Evolutionary conservation across 1,140 invertebrate species (phyloP).

Genomic region (Gonioctena quinquepunctata): DNA sequence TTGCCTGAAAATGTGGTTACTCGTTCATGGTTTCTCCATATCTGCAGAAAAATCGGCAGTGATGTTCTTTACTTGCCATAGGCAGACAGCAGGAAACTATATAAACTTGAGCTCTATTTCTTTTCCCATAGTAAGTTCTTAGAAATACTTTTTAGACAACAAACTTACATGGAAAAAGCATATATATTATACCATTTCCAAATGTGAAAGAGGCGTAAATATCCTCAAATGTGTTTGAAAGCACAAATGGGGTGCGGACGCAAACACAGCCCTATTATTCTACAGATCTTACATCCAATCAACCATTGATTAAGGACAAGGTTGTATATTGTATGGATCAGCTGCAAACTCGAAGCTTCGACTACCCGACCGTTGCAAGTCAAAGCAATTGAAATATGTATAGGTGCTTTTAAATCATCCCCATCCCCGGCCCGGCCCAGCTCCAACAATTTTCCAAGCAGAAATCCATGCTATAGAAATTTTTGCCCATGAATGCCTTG

Average conservation of each 20-base stretch:
- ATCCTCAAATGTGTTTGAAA: not conserved
- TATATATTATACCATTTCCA: not conserved
- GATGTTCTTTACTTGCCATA: no score
- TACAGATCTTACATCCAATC: not conserved
- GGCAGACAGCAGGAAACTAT: no score
- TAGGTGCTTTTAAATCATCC: no score
- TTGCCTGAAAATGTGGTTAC: not conserved
- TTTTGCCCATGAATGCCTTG: no score
- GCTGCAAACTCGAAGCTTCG: not conserved
- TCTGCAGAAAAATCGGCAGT: not conserved
- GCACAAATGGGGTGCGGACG: not conserved
- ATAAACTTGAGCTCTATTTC: no score
- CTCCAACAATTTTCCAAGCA: no score
- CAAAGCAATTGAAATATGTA: no score
- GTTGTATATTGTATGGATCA: not conserved
- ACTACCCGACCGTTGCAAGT: no score
- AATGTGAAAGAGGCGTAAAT: not conserved
- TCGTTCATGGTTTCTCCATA: not conserved
- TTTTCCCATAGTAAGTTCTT: no score
- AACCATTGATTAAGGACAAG: no score
- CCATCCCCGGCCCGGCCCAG: no score
- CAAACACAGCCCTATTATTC: not conserved
- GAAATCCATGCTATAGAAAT: no score
- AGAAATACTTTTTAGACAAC: not conserved
- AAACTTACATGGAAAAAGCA: conserved; percentile 3